These are phyloP conservation scores for Synchiropus splendidus DNA, from an alignment of 2,113 vertebrate species.

Conservation along the genomic window DNA sequence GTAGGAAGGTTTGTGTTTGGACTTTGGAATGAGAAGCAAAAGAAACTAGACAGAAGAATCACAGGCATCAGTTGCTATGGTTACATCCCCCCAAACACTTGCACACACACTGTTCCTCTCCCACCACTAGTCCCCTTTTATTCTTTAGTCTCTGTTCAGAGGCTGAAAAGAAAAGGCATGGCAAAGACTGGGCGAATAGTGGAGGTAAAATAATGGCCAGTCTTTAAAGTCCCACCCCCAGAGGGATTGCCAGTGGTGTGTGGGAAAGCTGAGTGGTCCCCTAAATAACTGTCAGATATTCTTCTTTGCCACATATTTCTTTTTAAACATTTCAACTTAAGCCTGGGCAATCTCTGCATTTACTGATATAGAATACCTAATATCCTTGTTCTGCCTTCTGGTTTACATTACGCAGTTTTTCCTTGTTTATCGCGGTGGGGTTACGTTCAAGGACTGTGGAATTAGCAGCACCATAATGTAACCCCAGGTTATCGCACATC, in stretches of 20 bases:
- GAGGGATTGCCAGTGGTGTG: constrained; percentile 12
- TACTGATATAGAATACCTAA: constrained; percentile 44
- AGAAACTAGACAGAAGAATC: constrained; percentile 19
- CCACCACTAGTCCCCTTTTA: too few relatives aligned
- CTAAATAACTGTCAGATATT: constrained; percentile 29
- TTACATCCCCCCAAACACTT: too few relatives aligned
- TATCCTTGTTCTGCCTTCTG: constrained; percentile 24
- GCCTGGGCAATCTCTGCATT: constrained; percentile 47
- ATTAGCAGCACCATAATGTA: too few relatives aligned
- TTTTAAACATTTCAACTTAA: constrained; percentile 49
- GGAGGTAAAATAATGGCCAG: constrained; percentile 31
- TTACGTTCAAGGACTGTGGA: too few relatives aligned
- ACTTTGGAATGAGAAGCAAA: constrained; percentile 20
- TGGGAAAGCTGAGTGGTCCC: constrained; percentile 16
- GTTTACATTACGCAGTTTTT: background rate
- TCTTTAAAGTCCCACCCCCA: constrained; percentile 19
- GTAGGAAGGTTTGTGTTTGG: constrained; percentile 11
- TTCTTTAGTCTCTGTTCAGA: constrained; percentile 10
- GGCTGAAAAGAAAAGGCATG: constrained; percentile 6
- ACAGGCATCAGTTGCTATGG: constrained; percentile 34
- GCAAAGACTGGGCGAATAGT: constrained; percentile 26
- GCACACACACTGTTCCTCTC: background rate
- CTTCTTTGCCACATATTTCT: constrained; percentile 29
- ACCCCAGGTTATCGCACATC: too few relatives aligned
- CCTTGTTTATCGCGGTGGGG: background rate